Conservation (phyloP, 2,888 invertebrate species). For the Odontomyia ornata region DNA sequence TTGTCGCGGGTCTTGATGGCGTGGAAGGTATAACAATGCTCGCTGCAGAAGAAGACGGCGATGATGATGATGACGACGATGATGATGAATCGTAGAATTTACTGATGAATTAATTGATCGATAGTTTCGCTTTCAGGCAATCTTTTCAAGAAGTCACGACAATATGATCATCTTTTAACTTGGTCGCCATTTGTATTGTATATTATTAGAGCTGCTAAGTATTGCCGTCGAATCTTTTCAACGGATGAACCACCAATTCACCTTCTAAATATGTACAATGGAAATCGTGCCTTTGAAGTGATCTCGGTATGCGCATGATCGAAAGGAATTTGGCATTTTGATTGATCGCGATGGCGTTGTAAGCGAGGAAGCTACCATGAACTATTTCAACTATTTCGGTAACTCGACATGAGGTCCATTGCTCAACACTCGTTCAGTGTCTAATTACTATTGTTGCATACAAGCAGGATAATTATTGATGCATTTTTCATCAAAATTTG, state of each 20-base stretch:
- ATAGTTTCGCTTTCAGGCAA: conserved; percentile 11
- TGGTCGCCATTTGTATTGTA: conserved; percentile 3
- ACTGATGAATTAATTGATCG: conserved; percentile 9
- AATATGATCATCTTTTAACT: background rate
- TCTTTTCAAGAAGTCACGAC: conserved; percentile 35
- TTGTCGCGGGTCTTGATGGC: too few relatives aligned
- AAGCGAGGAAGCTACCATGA: conserved; percentile 32
- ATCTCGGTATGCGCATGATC: too few relatives aligned
- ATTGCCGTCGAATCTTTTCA: background rate
- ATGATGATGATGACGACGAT: background rate
- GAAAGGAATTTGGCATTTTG: conserved; percentile 33
- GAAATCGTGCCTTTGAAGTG: background rate
- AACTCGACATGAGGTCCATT: background rate
- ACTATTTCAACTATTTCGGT: conserved; percentile 8
- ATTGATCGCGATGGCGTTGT: conserved; percentile 31
- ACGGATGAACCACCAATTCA: conserved; percentile 10
- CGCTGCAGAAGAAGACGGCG: background rate
- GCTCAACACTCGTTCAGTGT: background rate
- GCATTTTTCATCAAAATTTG: background rate
- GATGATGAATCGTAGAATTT: conserved; percentile 26
- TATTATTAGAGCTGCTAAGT: background rate
- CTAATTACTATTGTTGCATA: background rate
- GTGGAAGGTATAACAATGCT: background rate
- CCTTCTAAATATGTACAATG: conserved; percentile 8
- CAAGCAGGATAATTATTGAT: background rate